Evolutionary conservation across 2,797 vertebrate species (phyloP), one percentile per base, ranked within the genome.

Genomic region (Tympanoctomys barrerae): DNA sequence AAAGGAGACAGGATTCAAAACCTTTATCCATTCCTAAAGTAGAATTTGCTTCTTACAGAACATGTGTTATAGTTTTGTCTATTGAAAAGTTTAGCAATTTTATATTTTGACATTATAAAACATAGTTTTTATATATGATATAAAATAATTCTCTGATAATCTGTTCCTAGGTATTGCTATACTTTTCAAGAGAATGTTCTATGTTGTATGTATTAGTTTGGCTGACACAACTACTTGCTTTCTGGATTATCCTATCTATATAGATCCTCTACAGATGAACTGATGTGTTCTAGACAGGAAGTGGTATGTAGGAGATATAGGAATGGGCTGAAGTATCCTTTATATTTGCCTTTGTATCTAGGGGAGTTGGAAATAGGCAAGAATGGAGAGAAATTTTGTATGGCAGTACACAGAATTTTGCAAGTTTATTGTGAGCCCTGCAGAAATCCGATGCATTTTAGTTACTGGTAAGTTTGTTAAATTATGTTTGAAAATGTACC

Each of bases 261-360:
- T 97, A 93, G 92, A 97, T 96, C 75, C 71, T 95, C 93, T 97
- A 31, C 93, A 96, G 95, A 89, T 66, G 97, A 97, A 96, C 96
- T 97, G 59, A 91, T 96, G 61, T 97, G 59, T 97, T 98, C 80
- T 97, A 97, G 97, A 91, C 95, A 96, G 87, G 84, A 79, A 11
- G 8, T 97, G 87, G 92, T 95, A 52, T 91, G 97, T 96, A 98
- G 96, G 94, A 97, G 97, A 93, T 94, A 92, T 98, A 98, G 98
- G 98, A 98, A 96, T 97, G 97, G 98, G 95, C 97, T 98, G 98
- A 98, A 98, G 97, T 98, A 97, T 98, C 94, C 97, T 98, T 98
- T 98, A 97, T 98, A 98, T 98, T 98, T 98, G 97, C 98, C 97
- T 98, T 98, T 98, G 96, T 98, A 97, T 98, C 97, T 98, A 98